Conservation (phyloP, 2,888 invertebrate species). For the Nemotelus pantherinus region DNA sequence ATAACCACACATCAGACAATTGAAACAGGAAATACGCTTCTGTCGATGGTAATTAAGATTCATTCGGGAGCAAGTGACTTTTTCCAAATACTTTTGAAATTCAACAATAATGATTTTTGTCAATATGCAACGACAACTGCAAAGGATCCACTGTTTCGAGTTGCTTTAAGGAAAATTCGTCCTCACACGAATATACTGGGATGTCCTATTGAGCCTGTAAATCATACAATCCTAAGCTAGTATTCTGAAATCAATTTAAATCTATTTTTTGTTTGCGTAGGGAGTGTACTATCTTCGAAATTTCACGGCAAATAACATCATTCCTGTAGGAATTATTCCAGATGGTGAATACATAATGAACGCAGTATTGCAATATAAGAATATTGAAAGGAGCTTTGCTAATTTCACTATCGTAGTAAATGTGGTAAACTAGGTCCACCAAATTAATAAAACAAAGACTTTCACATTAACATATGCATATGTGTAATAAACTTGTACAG, state of each 20-base stretch:
- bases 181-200: neutral
- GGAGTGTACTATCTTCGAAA: slow-evolving; percentile 14
- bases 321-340: slow-evolving; percentile 22
- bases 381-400: neutral
- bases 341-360: slow-evolving; percentile 14
- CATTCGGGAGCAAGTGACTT: slow-evolving; percentile 9
- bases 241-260: neutral
- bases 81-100: slow-evolving; percentile 1
- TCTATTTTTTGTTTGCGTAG: slow-evolving; percentile 8
- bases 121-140: neutral
- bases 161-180: neutral
- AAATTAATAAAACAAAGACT: too few species aligned
- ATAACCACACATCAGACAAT: neutral
- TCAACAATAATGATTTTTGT: slow-evolving; percentile 6
- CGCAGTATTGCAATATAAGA: neutral
- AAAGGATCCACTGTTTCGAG: neutral
- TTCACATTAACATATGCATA: too few species aligned
- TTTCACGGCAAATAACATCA: slow-evolving; percentile 4
- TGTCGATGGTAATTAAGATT: neutral
- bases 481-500: too few species aligned
- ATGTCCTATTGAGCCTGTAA: slow-evolving; percentile 1
- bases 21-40: neutral
- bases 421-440: neutral
- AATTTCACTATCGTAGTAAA: slow-evolving; percentile 7
- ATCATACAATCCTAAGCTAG: neutral